Base-by-base conservation (phyloP, 2,797 vertebrate species). In the Phyllotis vaccarum region DNA sequence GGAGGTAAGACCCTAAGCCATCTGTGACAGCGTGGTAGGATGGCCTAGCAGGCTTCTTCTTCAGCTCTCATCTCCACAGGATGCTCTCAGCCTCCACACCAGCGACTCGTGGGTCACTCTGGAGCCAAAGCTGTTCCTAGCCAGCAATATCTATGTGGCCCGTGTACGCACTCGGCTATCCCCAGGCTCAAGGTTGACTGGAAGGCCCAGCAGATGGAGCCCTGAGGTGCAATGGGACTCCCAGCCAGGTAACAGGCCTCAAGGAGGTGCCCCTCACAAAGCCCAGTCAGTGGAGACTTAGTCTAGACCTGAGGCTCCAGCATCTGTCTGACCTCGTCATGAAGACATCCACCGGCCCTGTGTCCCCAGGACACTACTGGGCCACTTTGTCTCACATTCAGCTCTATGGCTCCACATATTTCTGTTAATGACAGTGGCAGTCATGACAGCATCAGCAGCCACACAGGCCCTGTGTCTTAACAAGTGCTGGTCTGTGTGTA, bases 181-280 rank as follows among this genome's bases (percentile, higher is more conserved):
- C 8, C 62, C 0, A 2, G 88, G 6, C 87, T 96, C 94, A 0
- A n/a, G 37, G 7, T 78, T 97, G 93, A 97, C 94, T 0, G 98
- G 98, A 16, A 66, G 4, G 11, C 97, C 96, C 95, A 99, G 99
- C 2, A 0, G 37, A 5, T 98, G 98, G 98, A 99, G 98, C 96
- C 52, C 0, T 0, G 97, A 97, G 66, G 88, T 95, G 2, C 78
- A 10, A 0, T 99, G 98, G 98, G n/a, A 96, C 34, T 98, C 97
- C 1, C 96, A 90, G 31, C 91, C 98, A 98, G 98, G 98, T 99
- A 98, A 68, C 0, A 27, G 3, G 19, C 1, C 0, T 6, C 10
- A 7, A 5, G 58, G 54, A 49, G 0, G 0, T 6, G 3, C 40
- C 46, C 0, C 0, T 29, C 5, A 6, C 27, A 49, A 10, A 64